Conservation (phyloP, 2,888 invertebrate genomes). For the Gryllus longicercus region DNA sequence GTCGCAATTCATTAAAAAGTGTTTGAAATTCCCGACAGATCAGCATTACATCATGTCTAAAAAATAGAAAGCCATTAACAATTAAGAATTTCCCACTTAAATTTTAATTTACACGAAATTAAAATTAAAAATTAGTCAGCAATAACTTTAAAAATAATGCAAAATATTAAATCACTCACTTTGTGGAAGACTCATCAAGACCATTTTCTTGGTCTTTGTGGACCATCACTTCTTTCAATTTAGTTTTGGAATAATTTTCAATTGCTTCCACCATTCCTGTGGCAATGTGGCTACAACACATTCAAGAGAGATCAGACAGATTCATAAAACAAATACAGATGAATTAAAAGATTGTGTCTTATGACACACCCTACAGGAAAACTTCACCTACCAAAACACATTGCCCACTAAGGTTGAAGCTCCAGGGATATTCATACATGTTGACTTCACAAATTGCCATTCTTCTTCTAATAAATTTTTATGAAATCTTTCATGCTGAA, state of each 20-base stretch:
- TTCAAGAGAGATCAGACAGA: too few species aligned
- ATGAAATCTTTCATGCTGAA: slow-evolving; percentile 59
- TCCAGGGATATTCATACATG: slow-evolving; percentile 71
- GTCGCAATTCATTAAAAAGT: slow-evolving; percentile 73
- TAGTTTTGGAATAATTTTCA: slow-evolving; percentile 50
- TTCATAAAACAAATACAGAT: too few species aligned
- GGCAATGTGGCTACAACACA: slow-evolving; percentile 50
- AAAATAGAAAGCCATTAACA: slow-evolving; percentile 38
- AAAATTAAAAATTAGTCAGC: too few species aligned
- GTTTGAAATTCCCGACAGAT: slow-evolving; percentile 77
- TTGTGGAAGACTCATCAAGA: background rate
- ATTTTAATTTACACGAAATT: too few species aligned
- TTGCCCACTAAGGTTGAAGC: slow-evolving; percentile 71
- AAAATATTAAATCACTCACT: background rate
- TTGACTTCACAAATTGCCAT: slow-evolving; percentile 79
- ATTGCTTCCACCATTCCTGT: slow-evolving; percentile 53
- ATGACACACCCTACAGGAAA: background rate
- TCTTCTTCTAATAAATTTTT: slow-evolving; percentile 81
- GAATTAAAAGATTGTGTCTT: too few species aligned
- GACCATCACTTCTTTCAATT: slow-evolving; percentile 44
- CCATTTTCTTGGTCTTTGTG: background rate
- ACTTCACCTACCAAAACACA: slow-evolving; percentile 65
- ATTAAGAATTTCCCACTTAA: background rate
- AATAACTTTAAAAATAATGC: too few species aligned
- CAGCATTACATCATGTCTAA: slow-evolving; percentile 56